A percentile compares a stretch with the other conserved stretches of the same genome.
phyloP scores from a whole-genome alignment of 2,113 vertebrate genomes.

The Aspiorhynchus laticeps region DNA sequence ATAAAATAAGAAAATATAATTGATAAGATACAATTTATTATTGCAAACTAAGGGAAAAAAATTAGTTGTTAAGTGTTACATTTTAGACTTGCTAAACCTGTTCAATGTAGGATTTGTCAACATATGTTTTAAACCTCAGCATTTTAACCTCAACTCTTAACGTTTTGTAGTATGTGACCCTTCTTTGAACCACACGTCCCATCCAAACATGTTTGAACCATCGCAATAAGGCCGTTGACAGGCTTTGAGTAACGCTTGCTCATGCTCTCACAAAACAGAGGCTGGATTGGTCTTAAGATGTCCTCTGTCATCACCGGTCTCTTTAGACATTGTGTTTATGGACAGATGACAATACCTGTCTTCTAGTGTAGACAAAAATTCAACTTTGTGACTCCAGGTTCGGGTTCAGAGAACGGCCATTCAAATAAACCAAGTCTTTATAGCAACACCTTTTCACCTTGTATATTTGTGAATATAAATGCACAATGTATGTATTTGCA shows the following conservation, averaged over 20 bases:
- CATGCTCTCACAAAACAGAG: neutral
- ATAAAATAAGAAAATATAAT: neutral
- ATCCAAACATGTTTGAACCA: neutral
- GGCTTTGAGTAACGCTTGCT: neutral
- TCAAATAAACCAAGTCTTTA: neutral
- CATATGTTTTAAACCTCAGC: neutral
- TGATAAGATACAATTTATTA: neutral
- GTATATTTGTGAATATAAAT: neutral
- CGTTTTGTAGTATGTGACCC: neutral
- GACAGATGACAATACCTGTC: constrained; percentile 53
- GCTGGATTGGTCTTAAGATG: constrained; percentile 31
- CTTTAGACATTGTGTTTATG: constrained; percentile 48
- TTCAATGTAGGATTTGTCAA: neutral
- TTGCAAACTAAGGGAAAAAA: neutral
- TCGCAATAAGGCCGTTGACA: neutral
- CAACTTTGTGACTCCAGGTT: constrained; percentile 36
- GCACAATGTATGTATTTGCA: too few species aligned
- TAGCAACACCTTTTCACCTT: neutral
- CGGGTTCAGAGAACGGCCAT: constrained; percentile 47
- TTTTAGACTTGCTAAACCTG: neutral
- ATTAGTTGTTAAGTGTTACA: fast-evolving
- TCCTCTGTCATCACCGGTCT: constrained; percentile 37
- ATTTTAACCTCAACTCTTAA: neutral
- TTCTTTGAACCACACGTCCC: constrained; percentile 11
- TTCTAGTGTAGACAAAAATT: constrained; percentile 39